These are phyloP conservation scores for Diprion similis DNA, from an alignment of 1,140 invertebrate species.

Conservation along the genomic window DNA sequence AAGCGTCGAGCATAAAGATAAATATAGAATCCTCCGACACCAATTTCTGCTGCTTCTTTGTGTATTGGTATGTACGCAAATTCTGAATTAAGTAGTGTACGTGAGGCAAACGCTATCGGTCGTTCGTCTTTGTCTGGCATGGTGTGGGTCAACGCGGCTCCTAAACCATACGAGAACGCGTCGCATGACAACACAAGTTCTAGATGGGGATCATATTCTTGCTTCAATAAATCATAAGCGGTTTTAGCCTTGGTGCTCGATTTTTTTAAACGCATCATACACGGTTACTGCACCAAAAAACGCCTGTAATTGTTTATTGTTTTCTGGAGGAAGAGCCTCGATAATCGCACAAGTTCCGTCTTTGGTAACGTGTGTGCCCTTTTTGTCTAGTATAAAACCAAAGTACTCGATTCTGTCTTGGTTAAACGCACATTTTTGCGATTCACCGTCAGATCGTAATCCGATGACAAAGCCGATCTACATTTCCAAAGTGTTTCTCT, in stretches of 20 bases:
- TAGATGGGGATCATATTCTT: conserved; percentile 49
- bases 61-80: conserved; percentile 57
- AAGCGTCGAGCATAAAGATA: conserved; percentile 57
- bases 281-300: conserved; percentile 11
- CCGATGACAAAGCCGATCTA: conserved; percentile 8
- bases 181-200: conserved; percentile 54
- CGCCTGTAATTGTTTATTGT: conserved; percentile 13
- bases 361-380: not conserved
- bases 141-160: conserved; percentile 52
- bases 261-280: conserved; percentile 34
- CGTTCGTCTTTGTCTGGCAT: conserved; percentile 40
- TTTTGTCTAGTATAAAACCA: conserved; percentile 14
- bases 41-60: conserved; percentile 55
- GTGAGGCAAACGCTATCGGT: conserved; percentile 58
- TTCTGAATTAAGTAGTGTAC: conserved; percentile 54
- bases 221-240: conserved; percentile 31
- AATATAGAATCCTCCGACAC: conserved; percentile 48
- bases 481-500: conserved; percentile 19
- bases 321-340: conserved; percentile 5
- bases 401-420: conserved; percentile 18
- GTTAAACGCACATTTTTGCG: conserved; percentile 20
- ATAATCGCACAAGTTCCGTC: conserved; percentile 13
- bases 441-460: conserved; percentile 21
- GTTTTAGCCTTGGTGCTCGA: conserved; percentile 40
- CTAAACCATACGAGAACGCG: conserved; percentile 51